These are phyloP conservation scores for Trachops cirrhosus DNA, from an alignment of 2,797 vertebrate genomes.

Conservation along the genomic window DNA sequence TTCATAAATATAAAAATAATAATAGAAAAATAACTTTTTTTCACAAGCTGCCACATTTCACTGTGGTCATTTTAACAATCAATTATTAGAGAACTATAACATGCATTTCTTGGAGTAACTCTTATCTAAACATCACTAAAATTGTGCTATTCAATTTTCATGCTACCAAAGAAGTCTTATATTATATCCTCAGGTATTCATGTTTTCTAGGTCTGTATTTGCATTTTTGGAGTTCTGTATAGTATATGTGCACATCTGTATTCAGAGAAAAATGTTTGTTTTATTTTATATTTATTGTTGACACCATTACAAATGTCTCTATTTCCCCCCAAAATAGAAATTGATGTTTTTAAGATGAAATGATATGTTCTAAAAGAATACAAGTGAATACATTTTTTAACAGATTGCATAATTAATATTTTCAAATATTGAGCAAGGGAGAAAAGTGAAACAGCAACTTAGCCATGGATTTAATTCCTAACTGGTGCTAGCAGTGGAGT, in stretches of 20 bases:
- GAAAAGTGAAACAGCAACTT: background rate
- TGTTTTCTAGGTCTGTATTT: background rate
- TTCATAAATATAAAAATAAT: background rate
- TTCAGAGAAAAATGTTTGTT: background rate
- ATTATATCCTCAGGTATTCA: background rate
- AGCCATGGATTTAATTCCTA: background rate
- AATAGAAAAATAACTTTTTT: background rate
- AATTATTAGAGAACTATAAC: background rate
- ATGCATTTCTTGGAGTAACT: background rate
- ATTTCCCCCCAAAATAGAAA: background rate
- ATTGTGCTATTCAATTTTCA: background rate
- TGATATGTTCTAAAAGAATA: background rate
- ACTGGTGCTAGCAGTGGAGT: background rate
- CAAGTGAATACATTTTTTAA: background rate
- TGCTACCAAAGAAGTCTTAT: background rate
- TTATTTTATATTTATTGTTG: too few species aligned
- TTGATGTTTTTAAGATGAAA: background rate
- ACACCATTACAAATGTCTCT: too few species aligned
- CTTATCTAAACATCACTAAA: background rate
- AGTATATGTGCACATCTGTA: background rate
- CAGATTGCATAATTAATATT: background rate
- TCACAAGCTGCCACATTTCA: background rate
- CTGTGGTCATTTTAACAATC: background rate
- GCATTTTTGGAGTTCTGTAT: background rate
- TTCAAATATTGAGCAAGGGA: background rate